Evolutionary conservation across 1,140 invertebrate genomes (phyloP), one percentile per base, ranked within the genome.

Genomic region (Hestina assimilis): DNA sequence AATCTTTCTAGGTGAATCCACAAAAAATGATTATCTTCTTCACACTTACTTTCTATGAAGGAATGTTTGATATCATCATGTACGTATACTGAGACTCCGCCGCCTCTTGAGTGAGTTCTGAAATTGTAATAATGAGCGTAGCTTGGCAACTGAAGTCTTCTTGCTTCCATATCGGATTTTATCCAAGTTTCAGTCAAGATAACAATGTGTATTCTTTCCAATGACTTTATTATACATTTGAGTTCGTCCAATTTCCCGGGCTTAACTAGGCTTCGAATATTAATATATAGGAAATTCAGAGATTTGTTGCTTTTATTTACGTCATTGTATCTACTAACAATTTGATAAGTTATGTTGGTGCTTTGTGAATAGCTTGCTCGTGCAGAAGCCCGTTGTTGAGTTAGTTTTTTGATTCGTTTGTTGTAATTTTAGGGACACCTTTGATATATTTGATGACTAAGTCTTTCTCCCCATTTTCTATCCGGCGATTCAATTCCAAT

Each of bases 71-170:
- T 21, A 8, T 48, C 40, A 20, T 57, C 45, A 20, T 60, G 63
- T 0, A 60, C 40, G 33, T 40, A 53, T 29, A 57, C 56, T 2
- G 63, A 65, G 0, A 65, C 63, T 24, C 63, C 63, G 7, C 63
- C 63, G 7, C 63, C 57, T 52, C 26, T 53, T 42, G 9, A 48
- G 11, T 47, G 12, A 1, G 6, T 31, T 40, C 52, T 41, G 12
- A 33, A 48, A 41, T 61, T 61, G 15, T 38, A 61, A 14, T 50
- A 45, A 29, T 61, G 59, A 0, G 38, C 51, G 26, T 56, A 61
- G n/a, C 47, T 35, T 5, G n/a, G n/a, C 3, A 58, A 4, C 21
- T n/a, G 24, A 8, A 26, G 4, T 26, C 24, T 26, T 26, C 40
- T 41, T 4, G 58, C 47, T 28, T 59, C 56, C 4, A 31, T 24